Evolutionary conservation across 2,797 vertebrate genomes (phyloP).

Genomic region (Mallotus villosus): DNA sequence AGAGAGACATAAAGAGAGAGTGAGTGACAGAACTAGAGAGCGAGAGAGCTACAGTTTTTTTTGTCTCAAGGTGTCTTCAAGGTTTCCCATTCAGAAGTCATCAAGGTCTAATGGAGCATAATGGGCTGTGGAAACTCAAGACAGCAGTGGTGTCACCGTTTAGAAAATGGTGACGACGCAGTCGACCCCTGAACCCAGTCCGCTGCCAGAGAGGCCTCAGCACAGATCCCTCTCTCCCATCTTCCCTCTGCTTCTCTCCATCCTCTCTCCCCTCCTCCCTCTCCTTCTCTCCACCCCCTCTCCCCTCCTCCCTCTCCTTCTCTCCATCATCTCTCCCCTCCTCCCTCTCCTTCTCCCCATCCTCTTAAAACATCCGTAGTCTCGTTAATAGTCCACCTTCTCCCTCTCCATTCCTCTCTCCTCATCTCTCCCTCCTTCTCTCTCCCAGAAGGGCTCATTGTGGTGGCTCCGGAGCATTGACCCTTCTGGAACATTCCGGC

Average conservation of each 20-base stretch:
- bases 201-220: constrained; percentile 1
- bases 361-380: neutral
- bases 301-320: too few species aligned
- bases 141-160: constrained; percentile 25
- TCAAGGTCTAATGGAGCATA: constrained; percentile 27
- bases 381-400: neutral
- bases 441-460: constrained; percentile 33
- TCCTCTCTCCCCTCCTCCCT: too few species aligned
- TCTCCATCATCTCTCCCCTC: too few species aligned
- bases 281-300: too few species aligned
- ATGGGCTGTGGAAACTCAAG: constrained; percentile 2
- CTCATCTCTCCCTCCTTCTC: constrained; percentile 10
- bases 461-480: constrained; percentile 33
- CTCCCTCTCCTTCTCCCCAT: neutral
- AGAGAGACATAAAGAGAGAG: too few species aligned
- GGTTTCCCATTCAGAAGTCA: constrained; percentile 48
- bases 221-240: neutral
- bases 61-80: constrained; percentile 46
- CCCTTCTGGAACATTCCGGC: constrained; percentile 31
- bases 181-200: neutral
- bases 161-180: neutral
- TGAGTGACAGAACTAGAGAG: constrained; percentile 29
- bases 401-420: constrained; percentile 5
- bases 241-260: too few species aligned
- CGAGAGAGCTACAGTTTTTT: constrained; percentile 30